Evolutionary conservation across 1,140 invertebrate genomes (phyloP).

Genomic region (Goniozus legneri): DNA sequence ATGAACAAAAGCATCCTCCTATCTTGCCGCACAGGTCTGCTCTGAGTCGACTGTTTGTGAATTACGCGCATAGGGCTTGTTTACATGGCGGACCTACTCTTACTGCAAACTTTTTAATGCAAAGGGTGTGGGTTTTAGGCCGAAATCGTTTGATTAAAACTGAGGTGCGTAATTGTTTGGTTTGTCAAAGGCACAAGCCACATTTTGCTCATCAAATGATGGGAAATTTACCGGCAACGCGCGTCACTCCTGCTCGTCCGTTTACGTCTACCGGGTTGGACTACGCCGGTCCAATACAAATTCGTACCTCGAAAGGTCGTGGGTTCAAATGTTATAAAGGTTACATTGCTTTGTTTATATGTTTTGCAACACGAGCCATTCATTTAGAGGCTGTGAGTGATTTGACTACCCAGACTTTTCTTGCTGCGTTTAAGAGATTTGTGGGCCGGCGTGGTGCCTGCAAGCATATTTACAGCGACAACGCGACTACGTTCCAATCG

Average conservation of each 20-base stretch:
- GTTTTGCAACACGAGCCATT: conserved; percentile 24
- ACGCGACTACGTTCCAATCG: no score
- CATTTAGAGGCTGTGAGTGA: conserved; percentile 26
- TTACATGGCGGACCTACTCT: not conserved
- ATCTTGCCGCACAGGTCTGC: not conserved
- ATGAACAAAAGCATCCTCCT: not conserved
- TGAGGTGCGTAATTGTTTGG: not conserved
- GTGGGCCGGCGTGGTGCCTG: conserved; percentile 7
- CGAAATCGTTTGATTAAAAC: not conserved
- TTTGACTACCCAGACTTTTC: conserved; percentile 18
- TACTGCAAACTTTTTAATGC: not conserved
- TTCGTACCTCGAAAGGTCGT: conserved; percentile 4
- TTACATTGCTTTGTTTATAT: conserved; percentile 22
- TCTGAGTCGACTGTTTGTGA: not conserved
- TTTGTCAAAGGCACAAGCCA: not conserved
- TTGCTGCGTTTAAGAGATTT: conserved; percentile 19
- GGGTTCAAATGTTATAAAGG: conserved; percentile 10
- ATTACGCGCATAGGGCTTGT: not conserved
- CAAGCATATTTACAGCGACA: not conserved
- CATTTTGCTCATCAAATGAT: not conserved
- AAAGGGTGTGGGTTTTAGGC: not conserved
- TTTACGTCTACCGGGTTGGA: conserved; percentile 30
- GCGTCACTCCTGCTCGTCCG: conserved; percentile 20
- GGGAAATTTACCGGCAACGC: conserved; percentile 21
- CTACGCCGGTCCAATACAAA: conserved; percentile 34